phyloP scores from a whole-genome alignment of 1,140 invertebrate genomes.

The Drosophila nikananu region DNA sequence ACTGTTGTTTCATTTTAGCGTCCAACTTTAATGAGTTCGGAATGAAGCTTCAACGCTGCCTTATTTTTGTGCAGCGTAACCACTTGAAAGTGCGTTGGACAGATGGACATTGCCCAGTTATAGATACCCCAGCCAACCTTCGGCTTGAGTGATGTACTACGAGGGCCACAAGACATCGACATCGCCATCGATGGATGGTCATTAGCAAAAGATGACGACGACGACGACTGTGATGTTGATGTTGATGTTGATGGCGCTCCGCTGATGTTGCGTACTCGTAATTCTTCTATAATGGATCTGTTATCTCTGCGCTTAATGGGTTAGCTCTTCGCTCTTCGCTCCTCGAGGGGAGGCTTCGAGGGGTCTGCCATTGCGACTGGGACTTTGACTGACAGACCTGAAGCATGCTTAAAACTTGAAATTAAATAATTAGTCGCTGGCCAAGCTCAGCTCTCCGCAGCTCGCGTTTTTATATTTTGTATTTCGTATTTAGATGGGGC shows the following conservation, averaged over 20 bases:
- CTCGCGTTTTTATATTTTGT: slow-evolving; percentile 16
- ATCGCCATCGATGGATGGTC: slow-evolving; percentile 72
- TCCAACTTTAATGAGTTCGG: slow-evolving; percentile 51
- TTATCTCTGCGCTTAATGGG: slow-evolving; percentile 81
- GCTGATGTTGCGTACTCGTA: slow-evolving; percentile 77
- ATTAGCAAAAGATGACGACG: slow-evolving; percentile 82
- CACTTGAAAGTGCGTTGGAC: slow-evolving; percentile 64
- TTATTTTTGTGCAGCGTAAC: slow-evolving; percentile 57
- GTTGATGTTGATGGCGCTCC: slow-evolving; percentile 42
- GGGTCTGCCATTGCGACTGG: neutral
- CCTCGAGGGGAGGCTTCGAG: slow-evolving; percentile 14
- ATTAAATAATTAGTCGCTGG: slow-evolving; percentile 83
- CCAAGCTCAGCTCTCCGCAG: slow-evolving; percentile 53
- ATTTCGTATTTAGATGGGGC: slow-evolving; percentile 46
- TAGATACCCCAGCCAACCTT: slow-evolving; percentile 26
- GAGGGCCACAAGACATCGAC: slow-evolving; percentile 55
- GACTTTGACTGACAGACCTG: slow-evolving; percentile 57
- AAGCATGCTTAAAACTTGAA: slow-evolving; percentile 79
- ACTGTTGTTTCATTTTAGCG: slow-evolving; percentile 58
- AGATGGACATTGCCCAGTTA: slow-evolving; percentile 52
- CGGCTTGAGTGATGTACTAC: slow-evolving; percentile 73
- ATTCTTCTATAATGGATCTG: slow-evolving; percentile 84
- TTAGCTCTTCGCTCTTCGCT: slow-evolving; percentile 36
- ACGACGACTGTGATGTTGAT: slow-evolving; percentile 50
- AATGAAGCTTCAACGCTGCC: slow-evolving; percentile 24